Evolutionary conservation across 1,140 invertebrate genomes (phyloP).

Genomic region (Caenorhabditis remanei): DNA sequence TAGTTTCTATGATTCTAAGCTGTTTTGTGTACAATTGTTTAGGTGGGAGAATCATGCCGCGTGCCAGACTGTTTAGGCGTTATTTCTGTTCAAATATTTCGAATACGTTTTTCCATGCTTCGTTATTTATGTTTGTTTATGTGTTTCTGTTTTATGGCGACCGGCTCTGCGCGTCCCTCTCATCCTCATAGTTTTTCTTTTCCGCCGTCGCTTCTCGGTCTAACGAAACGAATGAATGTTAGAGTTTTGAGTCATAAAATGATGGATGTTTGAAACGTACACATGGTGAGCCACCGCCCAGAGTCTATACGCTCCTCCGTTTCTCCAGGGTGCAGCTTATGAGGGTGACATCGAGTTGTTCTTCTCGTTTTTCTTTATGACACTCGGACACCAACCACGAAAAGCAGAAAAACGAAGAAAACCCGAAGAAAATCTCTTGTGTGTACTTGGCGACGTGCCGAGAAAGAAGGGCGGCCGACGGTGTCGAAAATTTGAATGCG

Average conservation of each 20-base stretch:
- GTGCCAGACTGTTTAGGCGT: background rate
- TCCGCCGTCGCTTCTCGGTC: background rate
- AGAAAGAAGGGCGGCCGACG: background rate
- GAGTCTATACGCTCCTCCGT: background rate
- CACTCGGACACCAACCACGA: background rate
- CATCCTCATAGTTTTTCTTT: background rate
- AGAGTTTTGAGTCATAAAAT: conserved; percentile 55
- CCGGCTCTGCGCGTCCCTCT: conserved; percentile 25
- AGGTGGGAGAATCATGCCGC: background rate
- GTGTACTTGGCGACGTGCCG: conserved; percentile 21
- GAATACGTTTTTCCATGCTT: conserved; percentile 29
- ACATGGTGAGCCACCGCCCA: conserved; percentile 40
- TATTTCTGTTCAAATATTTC: conserved; percentile 42
- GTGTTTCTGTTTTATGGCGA: conserved; percentile 48
- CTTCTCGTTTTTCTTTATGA: conserved; percentile 24
- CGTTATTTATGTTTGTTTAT: conserved; percentile 37
- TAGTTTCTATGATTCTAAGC: background rate
- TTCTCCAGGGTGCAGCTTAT: conserved; percentile 48
- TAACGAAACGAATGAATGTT: conserved; percentile 43
- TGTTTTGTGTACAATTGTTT: conserved; percentile 3
- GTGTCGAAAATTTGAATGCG: conserved; percentile 36
- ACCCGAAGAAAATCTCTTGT: conserved; percentile 17
- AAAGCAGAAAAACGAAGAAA: conserved; percentile 18
- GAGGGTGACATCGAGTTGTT: conserved; percentile 23
- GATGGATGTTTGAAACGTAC: conserved; percentile 50